Conservation (phyloP, 2,888 invertebrate genomes). For the Acanthosepion esculentum region DNA sequence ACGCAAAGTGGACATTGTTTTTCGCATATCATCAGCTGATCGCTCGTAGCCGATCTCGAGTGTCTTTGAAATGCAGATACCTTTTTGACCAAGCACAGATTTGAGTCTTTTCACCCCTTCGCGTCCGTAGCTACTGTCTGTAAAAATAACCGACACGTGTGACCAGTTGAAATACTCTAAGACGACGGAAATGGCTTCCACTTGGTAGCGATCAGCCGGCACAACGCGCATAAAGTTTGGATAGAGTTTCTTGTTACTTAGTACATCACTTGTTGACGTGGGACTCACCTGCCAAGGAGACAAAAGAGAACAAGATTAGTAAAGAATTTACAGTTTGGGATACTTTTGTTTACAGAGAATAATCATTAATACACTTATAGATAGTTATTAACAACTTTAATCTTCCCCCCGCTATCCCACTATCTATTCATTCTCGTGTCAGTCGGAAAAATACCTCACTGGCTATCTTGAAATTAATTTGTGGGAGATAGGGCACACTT, state of each 20-base stretch:
- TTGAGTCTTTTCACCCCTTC: slow-evolving; percentile 59
- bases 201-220: slow-evolving; percentile 68
- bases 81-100: slow-evolving; percentile 50
- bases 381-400: background rate
- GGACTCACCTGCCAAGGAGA: slow-evolving; percentile 62
- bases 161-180: slow-evolving; percentile 80
- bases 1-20: slow-evolving; percentile 51
- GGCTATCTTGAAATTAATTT: no score
- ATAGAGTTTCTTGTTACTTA: slow-evolving; percentile 66
- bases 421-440: no score
- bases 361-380: background rate
- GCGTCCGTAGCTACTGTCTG: slow-evolving; percentile 79
- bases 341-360: background rate
- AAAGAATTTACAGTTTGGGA: no score
- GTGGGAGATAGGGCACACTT: no score
- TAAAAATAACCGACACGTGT: slow-evolving; percentile 85
- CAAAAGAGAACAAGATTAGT: background rate
- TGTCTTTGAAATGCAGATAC: slow-evolving; percentile 64
- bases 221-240: slow-evolving; percentile 70
- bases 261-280: slow-evolving; percentile 64
- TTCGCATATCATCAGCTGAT: slow-evolving; percentile 51
- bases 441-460: no score
- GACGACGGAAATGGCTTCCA: slow-evolving; percentile 62
- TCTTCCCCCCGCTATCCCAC: no score
- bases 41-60: slow-evolving; percentile 54